Percentiles rank a stretch among this genome's conserved stretches.
phyloP scores from a whole-genome alignment of 2,888 invertebrate genomes.

The Scrobipalpa atriplicella region DNA sequence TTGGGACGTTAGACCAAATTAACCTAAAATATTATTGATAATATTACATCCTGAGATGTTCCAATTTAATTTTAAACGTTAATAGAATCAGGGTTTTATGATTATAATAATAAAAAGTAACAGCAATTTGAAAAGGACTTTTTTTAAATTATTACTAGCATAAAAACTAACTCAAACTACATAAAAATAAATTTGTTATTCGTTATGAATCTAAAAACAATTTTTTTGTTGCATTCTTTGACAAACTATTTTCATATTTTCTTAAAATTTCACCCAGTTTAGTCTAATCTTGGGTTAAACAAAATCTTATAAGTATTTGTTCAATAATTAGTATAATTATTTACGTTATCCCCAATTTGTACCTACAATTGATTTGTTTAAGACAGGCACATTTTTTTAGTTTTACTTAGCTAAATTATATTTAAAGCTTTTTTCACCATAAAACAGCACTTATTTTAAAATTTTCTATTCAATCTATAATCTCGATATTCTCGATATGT shows the following conservation, averaged over 20 bases:
- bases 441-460: background rate
- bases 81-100: background rate
- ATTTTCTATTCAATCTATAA: too few relatives aligned
- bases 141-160: slow-evolving; percentile 12
- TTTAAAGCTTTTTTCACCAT: background rate
- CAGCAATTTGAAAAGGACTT: background rate
- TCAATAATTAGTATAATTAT: too few relatives aligned
- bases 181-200: slow-evolving; percentile 10
- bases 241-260: too few relatives aligned
- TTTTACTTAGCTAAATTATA: background rate
- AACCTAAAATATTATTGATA: too few relatives aligned
- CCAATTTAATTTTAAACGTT: background rate
- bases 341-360: background rate
- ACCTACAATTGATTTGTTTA: background rate
- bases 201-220: too few relatives aligned
- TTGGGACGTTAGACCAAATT: too few relatives aligned
- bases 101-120: background rate
- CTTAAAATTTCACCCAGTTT: too few relatives aligned
- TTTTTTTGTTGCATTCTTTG: too few relatives aligned
- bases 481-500: too few relatives aligned
- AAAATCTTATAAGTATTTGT: too few relatives aligned
- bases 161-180: slow-evolving; percentile 18
- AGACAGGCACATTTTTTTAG: slow-evolving; percentile 16
- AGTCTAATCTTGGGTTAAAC: too few relatives aligned
- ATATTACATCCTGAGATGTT: too few relatives aligned